Evolutionary conservation across 1,140 invertebrate genomes (phyloP).

Genomic region (Solenopsis invicta): DNA sequence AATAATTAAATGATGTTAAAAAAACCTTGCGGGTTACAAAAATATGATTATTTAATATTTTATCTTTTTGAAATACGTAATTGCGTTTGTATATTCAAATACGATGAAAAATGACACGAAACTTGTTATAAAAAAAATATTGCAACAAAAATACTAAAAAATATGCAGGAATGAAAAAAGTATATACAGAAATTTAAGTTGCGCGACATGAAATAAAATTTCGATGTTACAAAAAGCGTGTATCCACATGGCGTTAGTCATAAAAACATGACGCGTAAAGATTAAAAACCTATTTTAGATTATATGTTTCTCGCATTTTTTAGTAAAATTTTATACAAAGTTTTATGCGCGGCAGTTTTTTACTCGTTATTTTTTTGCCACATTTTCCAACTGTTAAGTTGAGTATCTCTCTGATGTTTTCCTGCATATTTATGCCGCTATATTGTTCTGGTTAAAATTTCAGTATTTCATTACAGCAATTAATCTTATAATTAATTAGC

Average conservation of each 20-base stretch:
- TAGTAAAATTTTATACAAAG: not conserved
- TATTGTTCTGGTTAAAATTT: slow-evolving; percentile 13
- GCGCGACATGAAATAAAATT: slow-evolving; percentile 19
- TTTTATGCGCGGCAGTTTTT: not conserved
- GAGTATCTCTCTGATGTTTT: not conserved
- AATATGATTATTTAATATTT: not conserved
- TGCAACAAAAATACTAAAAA: not conserved
- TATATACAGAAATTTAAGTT: slow-evolving; percentile 26
- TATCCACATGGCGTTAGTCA: not conserved
- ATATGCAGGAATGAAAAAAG: not conserved
- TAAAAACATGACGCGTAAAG: slow-evolving; percentile 18
- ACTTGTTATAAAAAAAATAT: slow-evolving; percentile 2
- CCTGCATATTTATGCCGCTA: no score
- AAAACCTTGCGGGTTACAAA: not conserved
- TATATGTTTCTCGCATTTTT: slow-evolving; percentile 11
- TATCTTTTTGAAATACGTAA: not conserved
- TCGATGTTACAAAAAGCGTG: slow-evolving; percentile 10
- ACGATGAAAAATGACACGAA: not conserved
- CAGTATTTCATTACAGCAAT: not conserved
- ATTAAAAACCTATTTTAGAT: slow-evolving; percentile 42
- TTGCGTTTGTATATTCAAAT: not conserved
- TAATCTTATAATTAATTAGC: not conserved
- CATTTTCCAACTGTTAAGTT: not conserved
- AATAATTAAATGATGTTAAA: not conserved
- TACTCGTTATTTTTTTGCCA: not conserved